phyloP scores from a whole-genome alignment of 2,113 vertebrate species.

The Bufo gargarizans region DNA sequence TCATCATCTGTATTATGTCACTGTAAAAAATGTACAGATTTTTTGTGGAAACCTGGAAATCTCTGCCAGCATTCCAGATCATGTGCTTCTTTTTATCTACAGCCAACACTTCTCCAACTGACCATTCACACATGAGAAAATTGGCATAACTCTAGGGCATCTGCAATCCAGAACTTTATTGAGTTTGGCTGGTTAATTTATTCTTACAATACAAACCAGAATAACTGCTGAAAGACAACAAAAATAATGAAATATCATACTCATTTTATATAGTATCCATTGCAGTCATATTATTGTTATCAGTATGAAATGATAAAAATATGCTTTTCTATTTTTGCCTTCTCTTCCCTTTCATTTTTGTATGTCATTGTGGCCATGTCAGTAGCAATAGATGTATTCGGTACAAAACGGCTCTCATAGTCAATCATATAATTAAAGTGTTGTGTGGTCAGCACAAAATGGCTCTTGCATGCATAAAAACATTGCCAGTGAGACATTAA shows the following conservation, averaged over 20 bases:
- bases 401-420: not conserved
- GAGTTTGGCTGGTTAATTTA: constrained; percentile 9
- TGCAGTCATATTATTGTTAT: not conserved
- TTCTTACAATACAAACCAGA: constrained; percentile 5
- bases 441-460: too few relatives aligned
- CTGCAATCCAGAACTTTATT: constrained; percentile 40
- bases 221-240: not conserved
- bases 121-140: constrained; percentile 52
- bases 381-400: not conserved
- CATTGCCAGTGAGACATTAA: too few relatives aligned
- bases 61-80: constrained; percentile 51
- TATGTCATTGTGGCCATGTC: not conserved
- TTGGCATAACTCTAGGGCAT: constrained; percentile 46
- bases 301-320: not conserved
- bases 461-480: too few relatives aligned
- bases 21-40: constrained; percentile 3
- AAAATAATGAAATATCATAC: not conserved
- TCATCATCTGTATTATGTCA: constrained; percentile 53
- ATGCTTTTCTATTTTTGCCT: not conserved
- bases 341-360: not conserved
- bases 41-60: not conserved
- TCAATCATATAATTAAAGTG: not conserved
- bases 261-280: not conserved
- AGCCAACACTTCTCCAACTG: constrained; percentile 44
- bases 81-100: constrained; percentile 36